Percentiles rank a stretch among this genome's conserved stretches.
Conservation (phyloP, 2,888 invertebrate genomes). For the Ormyrus nitidulus region DNA sequence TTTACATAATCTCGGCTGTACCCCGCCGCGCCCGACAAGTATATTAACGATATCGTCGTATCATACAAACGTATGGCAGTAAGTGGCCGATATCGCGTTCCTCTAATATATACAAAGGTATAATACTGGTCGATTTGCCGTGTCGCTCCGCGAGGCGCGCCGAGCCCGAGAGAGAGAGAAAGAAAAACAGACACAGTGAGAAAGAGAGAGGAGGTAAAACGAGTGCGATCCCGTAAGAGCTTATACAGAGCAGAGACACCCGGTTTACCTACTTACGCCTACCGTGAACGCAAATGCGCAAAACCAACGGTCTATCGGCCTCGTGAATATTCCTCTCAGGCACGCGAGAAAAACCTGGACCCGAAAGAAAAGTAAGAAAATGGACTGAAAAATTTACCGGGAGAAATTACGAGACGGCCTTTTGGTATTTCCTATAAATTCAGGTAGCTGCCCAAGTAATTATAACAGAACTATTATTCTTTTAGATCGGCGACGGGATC, state of each 20-base stretch:
- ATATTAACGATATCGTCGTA: conserved; percentile 54
- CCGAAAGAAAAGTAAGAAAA: background rate
- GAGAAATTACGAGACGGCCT: background rate
- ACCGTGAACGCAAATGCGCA: conserved; percentile 60
- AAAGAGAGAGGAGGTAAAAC: background rate
- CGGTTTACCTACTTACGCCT: conserved; percentile 73
- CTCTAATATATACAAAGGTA: background rate
- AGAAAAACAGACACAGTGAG: too few relatives aligned
- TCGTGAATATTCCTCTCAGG: conserved; percentile 43
- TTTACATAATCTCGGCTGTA: conserved; percentile 32
- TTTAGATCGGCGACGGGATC: too few relatives aligned
- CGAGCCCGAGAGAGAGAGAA: too few relatives aligned
- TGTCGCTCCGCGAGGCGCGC: too few relatives aligned
- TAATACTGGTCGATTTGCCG: background rate
- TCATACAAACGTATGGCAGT: conserved; percentile 33
- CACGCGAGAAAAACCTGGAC: background rate
- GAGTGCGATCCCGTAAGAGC: conserved; percentile 44
- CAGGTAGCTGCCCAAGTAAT: too few relatives aligned
- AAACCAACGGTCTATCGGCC: conserved; percentile 60
- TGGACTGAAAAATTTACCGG: conserved; percentile 1
- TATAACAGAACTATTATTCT: too few relatives aligned
- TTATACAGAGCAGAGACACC: conserved; percentile 61
- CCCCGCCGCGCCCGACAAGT: conserved; percentile 40
- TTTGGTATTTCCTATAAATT: too few relatives aligned
- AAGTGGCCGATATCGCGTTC: conserved; percentile 31